These are phyloP conservation scores for Rousettus madagascariensis DNA, from an alignment of 2,797 vertebrate genomes.

Conservation along the genomic window DNA sequence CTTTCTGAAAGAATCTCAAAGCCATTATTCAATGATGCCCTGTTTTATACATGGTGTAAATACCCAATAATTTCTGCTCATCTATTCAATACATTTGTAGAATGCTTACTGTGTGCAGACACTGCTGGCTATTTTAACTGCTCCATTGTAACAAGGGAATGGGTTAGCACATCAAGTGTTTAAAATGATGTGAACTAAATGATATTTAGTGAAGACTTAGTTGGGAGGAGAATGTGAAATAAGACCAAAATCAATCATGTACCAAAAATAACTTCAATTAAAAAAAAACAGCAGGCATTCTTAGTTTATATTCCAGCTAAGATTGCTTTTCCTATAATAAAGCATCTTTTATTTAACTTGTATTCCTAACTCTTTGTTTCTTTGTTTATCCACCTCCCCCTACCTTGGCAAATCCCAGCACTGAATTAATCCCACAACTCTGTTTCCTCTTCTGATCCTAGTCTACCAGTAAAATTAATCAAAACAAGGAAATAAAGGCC, in stretches of 20 bases:
- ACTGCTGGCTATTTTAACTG: conserved; percentile 2
- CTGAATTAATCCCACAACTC: neutral
- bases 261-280: conserved; percentile 34
- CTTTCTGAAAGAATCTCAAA: conserved; percentile 27
- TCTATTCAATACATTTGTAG: neutral
- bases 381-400: neutral
- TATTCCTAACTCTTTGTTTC: neutral
- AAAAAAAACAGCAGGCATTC: neutral
- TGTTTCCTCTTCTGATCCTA: neutral
- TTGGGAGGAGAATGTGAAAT: conserved; percentile 9
- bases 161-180: neutral
- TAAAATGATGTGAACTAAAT: conserved; percentile 21
- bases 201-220: neutral
- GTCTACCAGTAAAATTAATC: neutral
- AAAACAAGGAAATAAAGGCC: neutral
- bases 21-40: neutral
- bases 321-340: conserved; percentile 25
- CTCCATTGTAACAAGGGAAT: neutral
- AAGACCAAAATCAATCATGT: conserved; percentile 23
- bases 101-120: neutral
- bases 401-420: neutral
- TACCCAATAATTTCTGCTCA: neutral
- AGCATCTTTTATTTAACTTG: neutral
- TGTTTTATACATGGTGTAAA: neutral
- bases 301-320: conserved; percentile 20